Evolutionary conservation across 2,888 invertebrate species (phyloP), one percentile per base, ranked within the genome.

Genomic region (Sympetrum striolatum): DNA sequence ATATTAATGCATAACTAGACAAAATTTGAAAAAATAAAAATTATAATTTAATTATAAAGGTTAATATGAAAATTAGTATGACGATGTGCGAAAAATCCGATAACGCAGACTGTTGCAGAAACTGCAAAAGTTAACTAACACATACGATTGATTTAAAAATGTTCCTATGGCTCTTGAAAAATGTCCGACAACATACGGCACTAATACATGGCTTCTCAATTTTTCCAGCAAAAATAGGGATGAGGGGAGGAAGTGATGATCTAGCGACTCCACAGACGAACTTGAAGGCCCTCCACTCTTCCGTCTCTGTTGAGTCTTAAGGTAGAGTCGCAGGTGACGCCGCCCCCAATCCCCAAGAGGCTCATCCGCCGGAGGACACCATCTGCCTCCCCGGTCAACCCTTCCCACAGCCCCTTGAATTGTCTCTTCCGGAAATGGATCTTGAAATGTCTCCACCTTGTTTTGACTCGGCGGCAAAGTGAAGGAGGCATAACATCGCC

Each of bases 341-440:
- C 73, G 31, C n/a, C 64, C n/a, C 22, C 64, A n/a, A 64, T n/a
- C 64, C 64, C n/a, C 64, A n/a, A 10, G 64, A 64, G 64, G 25
- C 64, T 64, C 64, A 73, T 73, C 73, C 73, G 25, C 73, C 73
- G 12, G 73, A 22, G 73, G 73, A 25, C 73, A 73, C 73, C 73
- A 73, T 25, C 73, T 73, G 73, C 73, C 73, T 73, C 73, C 73
- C 73, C 73, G 31, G 73, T 12, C 31, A 25, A 31, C 73, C 81
- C 81, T 25, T 25, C 25, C 44, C 44, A 22, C 22, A 15, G 14
- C 35, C 37, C 14, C 39, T 60, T 86, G 86, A 86, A 86, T 60
- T 64, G 86, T 86, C 86, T 60, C 64, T n/a, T 86, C 86, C 86
- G 86, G 86, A 86, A 86, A 86, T 86, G 86, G 86, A 60, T 86